phyloP scores from a whole-genome alignment of 2,113 vertebrate genomes.

The Todiramphus saurophagus region DNA sequence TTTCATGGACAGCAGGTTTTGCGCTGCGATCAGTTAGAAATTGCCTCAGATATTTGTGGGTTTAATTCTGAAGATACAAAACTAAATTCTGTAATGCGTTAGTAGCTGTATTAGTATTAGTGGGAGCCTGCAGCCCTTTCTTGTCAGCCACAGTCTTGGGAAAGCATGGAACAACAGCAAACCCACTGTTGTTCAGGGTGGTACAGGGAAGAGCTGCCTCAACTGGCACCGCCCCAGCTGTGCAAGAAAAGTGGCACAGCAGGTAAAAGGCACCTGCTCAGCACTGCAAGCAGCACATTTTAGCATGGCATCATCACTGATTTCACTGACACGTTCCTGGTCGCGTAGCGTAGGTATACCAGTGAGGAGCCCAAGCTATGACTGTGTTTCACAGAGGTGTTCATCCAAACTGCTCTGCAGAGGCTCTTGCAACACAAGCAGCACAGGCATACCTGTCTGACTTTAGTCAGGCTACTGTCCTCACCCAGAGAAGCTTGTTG shows the following conservation, averaged over 20 bases:
- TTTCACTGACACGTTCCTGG: not conserved
- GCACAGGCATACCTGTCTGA: rapidly evolving
- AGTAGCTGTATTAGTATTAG: not conserved
- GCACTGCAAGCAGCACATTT: not conserved
- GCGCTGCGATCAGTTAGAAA: not conserved
- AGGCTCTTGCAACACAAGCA: not conserved
- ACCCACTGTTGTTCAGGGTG: not conserved
- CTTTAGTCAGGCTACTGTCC: not conserved
- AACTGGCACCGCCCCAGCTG: not conserved
- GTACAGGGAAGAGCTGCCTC: not conserved
- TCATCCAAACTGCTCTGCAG: not conserved
- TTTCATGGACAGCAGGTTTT: not conserved
- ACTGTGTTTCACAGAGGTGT: not conserved
- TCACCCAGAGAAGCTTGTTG: not conserved
- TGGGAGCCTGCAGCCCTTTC: not conserved
- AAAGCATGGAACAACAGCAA: not conserved
- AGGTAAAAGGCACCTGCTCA: not conserved
- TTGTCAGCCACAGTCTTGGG: not conserved
- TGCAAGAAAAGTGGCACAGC: not conserved
- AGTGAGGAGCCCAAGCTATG: not conserved
- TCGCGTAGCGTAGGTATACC: not conserved
- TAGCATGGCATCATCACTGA: not conserved
- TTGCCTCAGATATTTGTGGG: not conserved
- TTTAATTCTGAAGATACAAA: not conserved
- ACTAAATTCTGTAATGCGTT: not conserved